Evolutionary conservation across 2,113 vertebrate genomes (phyloP).

Genomic region (Caranx melampygus): DNA sequence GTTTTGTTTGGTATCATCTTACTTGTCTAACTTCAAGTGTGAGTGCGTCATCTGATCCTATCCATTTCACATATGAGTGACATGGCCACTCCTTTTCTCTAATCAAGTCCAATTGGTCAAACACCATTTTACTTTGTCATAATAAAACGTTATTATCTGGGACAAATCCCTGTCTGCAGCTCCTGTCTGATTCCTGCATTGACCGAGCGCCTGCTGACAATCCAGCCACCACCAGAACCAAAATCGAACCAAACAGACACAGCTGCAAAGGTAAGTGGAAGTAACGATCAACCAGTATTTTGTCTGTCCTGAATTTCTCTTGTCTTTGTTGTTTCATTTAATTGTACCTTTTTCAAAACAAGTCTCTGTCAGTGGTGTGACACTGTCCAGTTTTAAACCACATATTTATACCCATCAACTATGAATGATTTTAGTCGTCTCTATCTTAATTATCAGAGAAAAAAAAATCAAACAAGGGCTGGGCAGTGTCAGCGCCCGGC

Average conservation of each 20-base stretch:
- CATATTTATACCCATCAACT: too few species aligned
- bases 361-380: too few species aligned
- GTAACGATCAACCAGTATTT: not conserved
- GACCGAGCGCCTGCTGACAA: not conserved
- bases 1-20: too few species aligned
- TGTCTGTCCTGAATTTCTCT: not conserved
- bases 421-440: too few species aligned
- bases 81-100: not conserved
- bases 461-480: too few species aligned
- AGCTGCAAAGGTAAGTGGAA: not conserved
- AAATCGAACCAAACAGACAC: not conserved
- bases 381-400: too few species aligned
- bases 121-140: not conserved
- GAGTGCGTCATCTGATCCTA: not conserved
- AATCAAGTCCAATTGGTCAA: not conserved
- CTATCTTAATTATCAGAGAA: too few species aligned
- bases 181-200: not conserved
- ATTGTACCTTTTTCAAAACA: too few species aligned
- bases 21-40: not conserved
- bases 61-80: not conserved
- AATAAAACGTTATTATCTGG: not conserved
- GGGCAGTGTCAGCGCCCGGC: too few species aligned
- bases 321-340: not conserved
- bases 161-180: not conserved
- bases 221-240: not conserved